These are phyloP conservation scores for Sternotherus odoratus DNA, from an alignment of 2,797 vertebrate species.

Conservation along the genomic window DNA sequence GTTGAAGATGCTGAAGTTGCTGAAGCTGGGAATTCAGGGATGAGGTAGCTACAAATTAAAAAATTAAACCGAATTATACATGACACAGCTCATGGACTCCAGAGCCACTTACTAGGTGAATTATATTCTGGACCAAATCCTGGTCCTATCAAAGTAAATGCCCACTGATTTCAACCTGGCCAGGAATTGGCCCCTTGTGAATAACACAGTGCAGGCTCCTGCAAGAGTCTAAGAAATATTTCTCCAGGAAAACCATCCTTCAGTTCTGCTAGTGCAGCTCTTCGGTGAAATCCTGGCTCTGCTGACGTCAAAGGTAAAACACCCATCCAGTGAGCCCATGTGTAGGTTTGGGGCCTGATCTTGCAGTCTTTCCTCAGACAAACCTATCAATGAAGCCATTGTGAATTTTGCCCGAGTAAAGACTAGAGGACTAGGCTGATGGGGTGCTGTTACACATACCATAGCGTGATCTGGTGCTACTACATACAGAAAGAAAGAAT, in stretches of 20 bases:
- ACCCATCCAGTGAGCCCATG: background rate
- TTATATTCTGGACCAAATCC: background rate
- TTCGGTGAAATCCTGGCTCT: background rate
- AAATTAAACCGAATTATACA: slow-evolving; percentile 44
- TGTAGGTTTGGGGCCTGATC: background rate
- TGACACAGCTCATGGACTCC: background rate
- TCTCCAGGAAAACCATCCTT: background rate
- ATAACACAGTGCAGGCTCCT: background rate
- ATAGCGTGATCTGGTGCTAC: background rate
- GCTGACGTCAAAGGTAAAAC: background rate
- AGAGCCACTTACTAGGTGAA: background rate
- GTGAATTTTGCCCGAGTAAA: background rate
- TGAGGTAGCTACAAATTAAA: slow-evolving; percentile 94
- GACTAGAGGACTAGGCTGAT: background rate
- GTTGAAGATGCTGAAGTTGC: slow-evolving; percentile 98
- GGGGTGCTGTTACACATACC: background rate
- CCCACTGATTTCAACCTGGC: background rate
- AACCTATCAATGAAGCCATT: background rate
- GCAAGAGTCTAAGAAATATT: background rate
- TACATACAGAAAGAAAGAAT: background rate
- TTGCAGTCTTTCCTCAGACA: background rate
- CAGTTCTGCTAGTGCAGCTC: background rate
- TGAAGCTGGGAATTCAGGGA: slow-evolving; percentile 98
- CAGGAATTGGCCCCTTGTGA: background rate
- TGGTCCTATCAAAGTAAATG: background rate